Conservation (phyloP, 2,797 vertebrate species). For the Simalia tracyae region DNA sequence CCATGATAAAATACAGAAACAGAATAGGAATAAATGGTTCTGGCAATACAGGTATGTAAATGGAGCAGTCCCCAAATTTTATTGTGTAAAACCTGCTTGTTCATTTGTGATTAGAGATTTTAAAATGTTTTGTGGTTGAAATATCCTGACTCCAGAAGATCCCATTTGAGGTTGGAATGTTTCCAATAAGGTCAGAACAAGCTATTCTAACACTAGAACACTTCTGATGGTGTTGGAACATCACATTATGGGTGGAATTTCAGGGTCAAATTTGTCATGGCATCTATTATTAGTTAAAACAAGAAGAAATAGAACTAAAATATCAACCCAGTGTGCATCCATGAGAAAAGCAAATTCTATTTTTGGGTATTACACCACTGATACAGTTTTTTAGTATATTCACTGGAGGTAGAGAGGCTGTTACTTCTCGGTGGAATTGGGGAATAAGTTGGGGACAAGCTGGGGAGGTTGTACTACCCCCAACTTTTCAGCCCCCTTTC, state of each 20-base stretch:
- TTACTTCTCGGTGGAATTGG: too few species aligned
- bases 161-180: not conserved
- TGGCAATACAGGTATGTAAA: not conserved
- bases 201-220: not conserved
- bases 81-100: not conserved
- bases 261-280: too few species aligned
- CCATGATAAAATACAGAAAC: not conserved
- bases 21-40: not conserved
- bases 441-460: too few species aligned
- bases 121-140: not conserved
- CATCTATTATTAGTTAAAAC: too few species aligned
- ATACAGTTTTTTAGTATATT: too few species aligned
- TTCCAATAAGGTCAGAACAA: not conserved
- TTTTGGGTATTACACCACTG: too few species aligned
- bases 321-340: too few species aligned
- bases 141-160: not conserved
- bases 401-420: too few species aligned
- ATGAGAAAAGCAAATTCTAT: too few species aligned
- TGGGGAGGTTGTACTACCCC: too few species aligned
- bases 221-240: not conserved
- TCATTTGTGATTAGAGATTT: not conserved
- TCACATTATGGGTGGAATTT: not conserved
- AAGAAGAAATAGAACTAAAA: too few species aligned
- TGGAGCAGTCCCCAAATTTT: not conserved
- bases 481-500: too few species aligned